Base-by-base conservation (phyloP, 2,797 vertebrate species). In the Buphagus erythrorhynchus region DNA sequence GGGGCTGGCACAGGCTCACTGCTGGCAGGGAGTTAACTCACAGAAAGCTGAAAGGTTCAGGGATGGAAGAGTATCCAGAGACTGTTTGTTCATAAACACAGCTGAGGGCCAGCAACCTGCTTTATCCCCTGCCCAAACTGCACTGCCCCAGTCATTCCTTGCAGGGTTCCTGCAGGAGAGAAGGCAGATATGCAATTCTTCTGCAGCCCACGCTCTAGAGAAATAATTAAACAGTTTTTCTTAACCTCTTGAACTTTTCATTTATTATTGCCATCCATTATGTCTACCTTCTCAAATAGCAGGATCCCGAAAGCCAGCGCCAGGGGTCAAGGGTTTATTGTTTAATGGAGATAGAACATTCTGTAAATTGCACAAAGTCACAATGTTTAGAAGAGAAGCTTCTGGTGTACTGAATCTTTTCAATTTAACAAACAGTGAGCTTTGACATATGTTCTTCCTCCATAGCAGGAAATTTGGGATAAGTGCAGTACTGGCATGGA, bases 331-430 rank as follows among this genome's bases (percentile, higher is more conserved):
- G 97, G 98, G 98, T 98, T 98, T 98, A 98, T 98, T 98, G 98
- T 98, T 98, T 98, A 98, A 98, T 98, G 98, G 98, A 98, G 98
- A 98, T 98, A 98, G 98, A 98, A 98, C 98, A 98, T 98, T 98
- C 98, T 98, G 98, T 98, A 98, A 98, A 98, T 98, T 98, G 97
- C 97, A 98, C 92, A 83, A 98, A 98, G 98, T 98, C 98, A 98
- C 97, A 98, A 98, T 98, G 98, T 98, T 98, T 98, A 98, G 97
- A 98, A 98, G 97, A 98, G 98, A 98, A 97, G 98, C 98, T 98
- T 98, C 98, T 98, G 98, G 97, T 98, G 97, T 97, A 97, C 97
- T 97, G 97, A 97, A 97, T 97, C 97, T 97, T 97, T 98, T 97
- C 97, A 98, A 98, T 97, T 97, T 97, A 97, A 97, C 98, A 98